Evolutionary conservation across 2,113 vertebrate genomes (phyloP).

Genomic region (Solenodon paradoxus): DNA sequence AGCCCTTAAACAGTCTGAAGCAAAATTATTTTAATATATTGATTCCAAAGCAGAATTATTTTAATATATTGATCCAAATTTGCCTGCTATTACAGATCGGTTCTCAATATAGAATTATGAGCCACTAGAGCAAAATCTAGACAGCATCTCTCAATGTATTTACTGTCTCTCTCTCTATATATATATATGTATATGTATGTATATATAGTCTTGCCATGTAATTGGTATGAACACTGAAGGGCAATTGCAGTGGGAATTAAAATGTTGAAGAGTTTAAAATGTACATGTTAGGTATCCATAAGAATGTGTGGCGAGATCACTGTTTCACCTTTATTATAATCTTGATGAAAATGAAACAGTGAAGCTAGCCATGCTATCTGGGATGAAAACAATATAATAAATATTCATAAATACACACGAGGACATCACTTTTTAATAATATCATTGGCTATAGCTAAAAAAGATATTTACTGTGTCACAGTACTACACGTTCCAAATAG

Average conservation of each 20-base stretch:
- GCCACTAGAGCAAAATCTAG: not conserved
- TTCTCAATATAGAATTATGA: not conserved
- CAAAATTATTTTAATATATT: not conserved
- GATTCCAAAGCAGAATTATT: not conserved
- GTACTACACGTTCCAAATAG: not conserved
- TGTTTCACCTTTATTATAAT: not conserved
- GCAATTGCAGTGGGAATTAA: not conserved
- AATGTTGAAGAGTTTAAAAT: not conserved
- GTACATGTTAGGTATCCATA: not conserved
- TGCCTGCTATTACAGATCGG: not conserved
- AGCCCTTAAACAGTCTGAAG: not conserved
- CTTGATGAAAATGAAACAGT: not conserved
- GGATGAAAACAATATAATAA: not conserved
- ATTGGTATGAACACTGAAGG: not conserved
- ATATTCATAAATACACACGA: not conserved
- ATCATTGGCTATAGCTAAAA: not conserved
- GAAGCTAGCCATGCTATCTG: not conserved
- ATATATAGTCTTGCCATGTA: not conserved
- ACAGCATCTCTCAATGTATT: not conserved
- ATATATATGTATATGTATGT: not conserved
- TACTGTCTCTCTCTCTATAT: not conserved
- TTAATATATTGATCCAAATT: not conserved
- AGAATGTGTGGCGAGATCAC: not conserved
- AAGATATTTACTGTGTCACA: not conserved
- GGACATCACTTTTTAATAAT: not conserved